A percentile compares a stretch with the other conserved stretches of the same genome.
phyloP scores from a whole-genome alignment of 2,113 vertebrate species.

The Alligator sinensis region DNA sequence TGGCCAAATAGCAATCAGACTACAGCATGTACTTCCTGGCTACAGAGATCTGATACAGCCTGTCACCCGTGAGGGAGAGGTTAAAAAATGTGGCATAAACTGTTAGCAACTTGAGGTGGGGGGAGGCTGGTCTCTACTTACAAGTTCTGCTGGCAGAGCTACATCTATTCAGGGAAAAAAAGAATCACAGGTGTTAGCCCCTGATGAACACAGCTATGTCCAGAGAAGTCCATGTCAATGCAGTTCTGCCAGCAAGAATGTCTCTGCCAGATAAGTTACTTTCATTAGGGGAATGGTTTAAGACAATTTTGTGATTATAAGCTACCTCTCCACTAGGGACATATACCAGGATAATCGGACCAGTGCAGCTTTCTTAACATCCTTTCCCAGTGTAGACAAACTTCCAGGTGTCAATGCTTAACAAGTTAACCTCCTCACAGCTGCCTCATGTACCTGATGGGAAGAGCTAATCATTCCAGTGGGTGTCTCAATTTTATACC shows the following conservation, averaged over 20 bases:
- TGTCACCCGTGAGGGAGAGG: neutral
- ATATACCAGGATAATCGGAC: too few relatives aligned
- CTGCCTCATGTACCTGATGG: neutral
- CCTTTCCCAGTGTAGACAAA: neutral
- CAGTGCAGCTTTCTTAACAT: too few relatives aligned
- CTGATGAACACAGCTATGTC: accelerated
- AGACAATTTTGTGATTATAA: too few relatives aligned
- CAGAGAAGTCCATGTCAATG: neutral
- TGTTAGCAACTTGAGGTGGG: neutral
- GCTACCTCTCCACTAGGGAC: too few relatives aligned
- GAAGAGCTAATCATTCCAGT: neutral
- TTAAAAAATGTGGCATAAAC: neutral
- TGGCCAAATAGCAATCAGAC: neutral
- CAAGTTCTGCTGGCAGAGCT: neutral
- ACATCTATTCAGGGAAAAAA: neutral
- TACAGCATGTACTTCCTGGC: neutral
- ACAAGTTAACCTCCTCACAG: neutral
- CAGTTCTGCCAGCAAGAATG: neutral
- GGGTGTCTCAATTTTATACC: neutral
- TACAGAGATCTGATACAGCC: neutral
- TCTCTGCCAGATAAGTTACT: neutral
- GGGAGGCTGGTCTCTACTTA: neutral
- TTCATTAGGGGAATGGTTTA: too few relatives aligned
- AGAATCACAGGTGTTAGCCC: neutral
- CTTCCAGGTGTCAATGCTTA: neutral